Conservation (phyloP, 1,140 invertebrate species). For the Drosophila ficusphila region DNA sequence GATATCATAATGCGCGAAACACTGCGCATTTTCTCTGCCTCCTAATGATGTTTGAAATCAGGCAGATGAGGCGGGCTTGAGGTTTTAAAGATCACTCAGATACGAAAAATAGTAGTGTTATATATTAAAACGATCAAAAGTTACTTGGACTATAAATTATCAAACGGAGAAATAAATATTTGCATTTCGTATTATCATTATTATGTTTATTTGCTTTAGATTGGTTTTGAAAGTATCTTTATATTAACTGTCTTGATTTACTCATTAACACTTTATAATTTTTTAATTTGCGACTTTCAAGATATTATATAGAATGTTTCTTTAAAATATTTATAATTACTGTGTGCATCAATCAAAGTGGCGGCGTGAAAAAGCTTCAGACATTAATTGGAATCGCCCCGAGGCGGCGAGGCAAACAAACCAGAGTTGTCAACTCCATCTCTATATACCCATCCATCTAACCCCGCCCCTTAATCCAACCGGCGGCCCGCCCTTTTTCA, state of each 20-base stretch:
- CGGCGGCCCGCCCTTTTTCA: slow-evolving; percentile 15
- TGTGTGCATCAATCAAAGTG: slow-evolving; percentile 56
- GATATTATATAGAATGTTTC: neutral
- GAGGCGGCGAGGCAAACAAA: slow-evolving; percentile 29
- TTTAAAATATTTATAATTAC: slow-evolving; percentile 57
- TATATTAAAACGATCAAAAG: slow-evolving; percentile 9
- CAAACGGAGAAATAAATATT: too few relatives aligned
- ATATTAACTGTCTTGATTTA: too few relatives aligned
- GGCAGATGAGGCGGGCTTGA: neutral
- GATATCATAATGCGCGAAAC: slow-evolving; percentile 57
- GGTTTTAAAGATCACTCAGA: neutral
- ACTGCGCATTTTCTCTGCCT: slow-evolving; percentile 23
- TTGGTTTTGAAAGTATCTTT: too few relatives aligned
- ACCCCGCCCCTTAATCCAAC: slow-evolving; percentile 1
- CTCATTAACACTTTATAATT: too few relatives aligned
- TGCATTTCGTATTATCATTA: too few relatives aligned
- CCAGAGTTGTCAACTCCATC: slow-evolving; percentile 44
- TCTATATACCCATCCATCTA: slow-evolving; percentile 24
- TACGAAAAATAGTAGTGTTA: neutral
- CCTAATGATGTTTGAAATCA: slow-evolving; percentile 37
- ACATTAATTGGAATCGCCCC: slow-evolving; percentile 60
- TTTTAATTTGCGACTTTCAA: neutral
- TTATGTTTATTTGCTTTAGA: too few relatives aligned
- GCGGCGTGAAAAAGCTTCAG: slow-evolving; percentile 64
- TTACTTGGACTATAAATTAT: neutral